These are phyloP conservation scores for Gobius niger DNA, from an alignment of 2,113 vertebrate species.

Conservation along the genomic window DNA sequence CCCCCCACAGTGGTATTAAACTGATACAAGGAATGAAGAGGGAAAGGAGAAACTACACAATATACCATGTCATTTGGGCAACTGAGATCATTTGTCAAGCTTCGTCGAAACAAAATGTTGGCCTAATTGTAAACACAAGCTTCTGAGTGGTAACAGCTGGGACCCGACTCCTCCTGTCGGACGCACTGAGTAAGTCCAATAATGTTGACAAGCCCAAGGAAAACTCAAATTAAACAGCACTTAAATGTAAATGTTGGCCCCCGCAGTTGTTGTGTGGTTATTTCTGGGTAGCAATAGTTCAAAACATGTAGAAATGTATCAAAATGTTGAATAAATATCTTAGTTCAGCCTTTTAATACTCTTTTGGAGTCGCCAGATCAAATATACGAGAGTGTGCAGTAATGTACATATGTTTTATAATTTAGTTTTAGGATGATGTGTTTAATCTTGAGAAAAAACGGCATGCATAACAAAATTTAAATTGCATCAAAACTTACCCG, in stretches of 20 bases:
- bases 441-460: slow-evolving; percentile 13
- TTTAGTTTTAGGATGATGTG: too few species aligned
- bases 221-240: slow-evolving; percentile 40
- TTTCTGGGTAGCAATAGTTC: slow-evolving; percentile 27
- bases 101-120: slow-evolving; percentile 51
- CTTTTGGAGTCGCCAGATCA: not conserved
- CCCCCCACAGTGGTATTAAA: slow-evolving; percentile 55
- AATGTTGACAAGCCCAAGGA: slow-evolving; percentile 38
- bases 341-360: not conserved
- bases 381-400: not conserved
- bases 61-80: slow-evolving; percentile 46
- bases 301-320: not conserved
- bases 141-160: slow-evolving; percentile 58
- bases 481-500: slow-evolving; percentile 88
- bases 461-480: slow-evolving; percentile 45
- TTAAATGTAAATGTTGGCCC: slow-evolving; percentile 26
- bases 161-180: slow-evolving; percentile 42
- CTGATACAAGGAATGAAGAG: slow-evolving; percentile 66
- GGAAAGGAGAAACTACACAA: slow-evolving; percentile 48
- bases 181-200: slow-evolving; percentile 24
- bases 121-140: slow-evolving; percentile 48
- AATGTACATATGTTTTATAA: too few species aligned
- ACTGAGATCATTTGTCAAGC: slow-evolving; percentile 52
- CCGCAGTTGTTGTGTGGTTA: slow-evolving; percentile 13
- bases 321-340: not conserved